Evolutionary conservation across 2,113 vertebrate genomes (phyloP).

Genomic region (Bambusicola thoracicus): DNA sequence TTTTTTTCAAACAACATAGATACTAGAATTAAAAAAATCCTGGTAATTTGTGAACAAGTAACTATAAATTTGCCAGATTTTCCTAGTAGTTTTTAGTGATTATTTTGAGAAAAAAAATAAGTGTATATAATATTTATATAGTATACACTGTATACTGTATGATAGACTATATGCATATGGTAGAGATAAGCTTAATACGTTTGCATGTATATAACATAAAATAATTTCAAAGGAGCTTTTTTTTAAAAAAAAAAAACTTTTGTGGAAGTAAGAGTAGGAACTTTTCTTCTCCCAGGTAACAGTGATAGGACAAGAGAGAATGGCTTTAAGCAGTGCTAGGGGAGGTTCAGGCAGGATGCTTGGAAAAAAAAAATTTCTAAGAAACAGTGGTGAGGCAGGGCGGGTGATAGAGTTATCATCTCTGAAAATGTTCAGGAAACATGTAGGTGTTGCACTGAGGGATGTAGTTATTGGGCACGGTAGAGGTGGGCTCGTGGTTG

Average conservation of each 20-base stretch:
- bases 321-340: too few species aligned
- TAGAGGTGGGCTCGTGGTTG: too few species aligned
- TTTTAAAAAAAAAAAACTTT: too few species aligned
- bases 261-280: not conserved
- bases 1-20: not conserved
- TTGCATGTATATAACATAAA: not conserved
- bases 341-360: too few species aligned
- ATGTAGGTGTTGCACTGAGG: too few species aligned
- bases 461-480: too few species aligned
- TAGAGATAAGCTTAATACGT: not conserved
- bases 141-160: not conserved
- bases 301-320: too few species aligned
- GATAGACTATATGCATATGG: not conserved
- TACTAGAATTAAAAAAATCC: constrained; percentile 21
- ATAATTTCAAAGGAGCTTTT: not conserved
- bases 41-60: constrained; percentile 39
- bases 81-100: not conserved
- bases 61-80: not conserved
- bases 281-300: not conserved
- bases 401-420: too few species aligned
- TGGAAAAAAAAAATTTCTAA: too few species aligned
- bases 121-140: not conserved
- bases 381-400: too few species aligned
- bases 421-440: too few species aligned
- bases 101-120: not conserved